Percentiles rank a stretch among this genome's conserved stretches.
phyloP scores from a whole-genome alignment of 2,888 invertebrate genomes.

The Terebella lapidaria region DNA sequence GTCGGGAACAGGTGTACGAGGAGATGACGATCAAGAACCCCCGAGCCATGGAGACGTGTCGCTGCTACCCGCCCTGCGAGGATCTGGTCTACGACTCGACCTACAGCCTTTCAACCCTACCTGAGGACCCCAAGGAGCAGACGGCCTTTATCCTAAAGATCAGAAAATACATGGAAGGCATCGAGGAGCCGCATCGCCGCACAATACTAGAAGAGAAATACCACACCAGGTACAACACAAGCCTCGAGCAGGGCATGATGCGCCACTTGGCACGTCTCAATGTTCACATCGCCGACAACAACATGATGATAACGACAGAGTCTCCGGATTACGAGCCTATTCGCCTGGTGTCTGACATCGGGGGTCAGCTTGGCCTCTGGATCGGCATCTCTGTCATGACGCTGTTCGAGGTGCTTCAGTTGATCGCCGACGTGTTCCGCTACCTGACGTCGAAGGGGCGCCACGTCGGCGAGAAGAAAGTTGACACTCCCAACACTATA shows the following conservation, averaged over 20 bases:
- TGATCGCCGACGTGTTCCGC: constrained; percentile 20
- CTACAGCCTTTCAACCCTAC: constrained; percentile 27
- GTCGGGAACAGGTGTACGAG: constrained; percentile 26
- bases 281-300: constrained; percentile 30
- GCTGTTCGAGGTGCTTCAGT: constrained; percentile 27
- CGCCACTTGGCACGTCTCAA: constrained; percentile 23
- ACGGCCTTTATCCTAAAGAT: constrained; percentile 23
- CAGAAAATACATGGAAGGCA: constrained; percentile 11
- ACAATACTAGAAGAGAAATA: constrained; percentile 4
- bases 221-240: constrained; percentile 2
- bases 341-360: constrained; percentile 28
- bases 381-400: constrained; percentile 31
- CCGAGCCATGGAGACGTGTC: constrained; percentile 24
- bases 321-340: constrained; percentile 29
- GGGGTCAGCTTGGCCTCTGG: constrained; percentile 32
- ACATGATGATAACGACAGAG: constrained; percentile 30
- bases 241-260: constrained; percentile 9
- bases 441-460: constrained; percentile 18
- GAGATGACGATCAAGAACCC: constrained; percentile 27
- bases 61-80: constrained; percentile 28
- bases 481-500: not conserved
- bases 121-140: constrained; percentile 22
- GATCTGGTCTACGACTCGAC: constrained; percentile 27
- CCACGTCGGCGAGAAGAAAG: constrained; percentile 4
- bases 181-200: not conserved